Conservation (phyloP, 2,113 vertebrate species). For the Calyptomena viridis region DNA sequence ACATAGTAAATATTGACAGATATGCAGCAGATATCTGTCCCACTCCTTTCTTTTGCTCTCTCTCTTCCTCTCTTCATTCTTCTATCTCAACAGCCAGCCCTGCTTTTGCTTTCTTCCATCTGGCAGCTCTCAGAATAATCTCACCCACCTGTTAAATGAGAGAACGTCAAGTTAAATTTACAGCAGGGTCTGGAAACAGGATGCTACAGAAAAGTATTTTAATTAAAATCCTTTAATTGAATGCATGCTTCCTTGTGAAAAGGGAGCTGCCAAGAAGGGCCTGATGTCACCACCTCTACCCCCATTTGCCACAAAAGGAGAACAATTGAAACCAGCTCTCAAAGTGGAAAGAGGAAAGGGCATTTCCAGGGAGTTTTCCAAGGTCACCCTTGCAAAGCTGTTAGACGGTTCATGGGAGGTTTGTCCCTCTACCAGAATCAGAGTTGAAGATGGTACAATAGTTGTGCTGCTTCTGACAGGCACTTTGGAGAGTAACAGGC, state of each 20-base stretch:
- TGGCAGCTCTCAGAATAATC: conserved; percentile 82
- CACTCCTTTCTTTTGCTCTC: conserved; percentile 7
- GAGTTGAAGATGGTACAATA: neutral
- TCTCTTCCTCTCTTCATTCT: conserved; percentile 34
- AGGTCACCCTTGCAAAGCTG: neutral
- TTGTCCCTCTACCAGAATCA: neutral
- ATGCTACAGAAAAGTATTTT: conserved; percentile 81
- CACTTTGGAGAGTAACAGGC: neutral
- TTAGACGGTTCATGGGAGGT: neutral
- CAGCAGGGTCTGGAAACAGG: conserved; percentile 78
- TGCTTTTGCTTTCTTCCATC: conserved; percentile 74
- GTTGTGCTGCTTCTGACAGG: neutral
- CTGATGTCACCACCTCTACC: conserved; percentile 73
- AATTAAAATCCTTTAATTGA: conserved; percentile 84
- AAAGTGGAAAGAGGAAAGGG: conserved; percentile 34
- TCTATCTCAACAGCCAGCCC: conserved; percentile 43
- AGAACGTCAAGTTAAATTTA: conserved; percentile 82
- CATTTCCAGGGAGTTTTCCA: conserved; percentile 31
- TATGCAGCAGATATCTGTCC: conserved; percentile 25
- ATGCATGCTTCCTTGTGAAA: conserved; percentile 78
- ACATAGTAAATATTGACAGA: conserved; percentile 40
- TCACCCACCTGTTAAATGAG: conserved; percentile 83
- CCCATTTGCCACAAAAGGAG: conserved; percentile 49
- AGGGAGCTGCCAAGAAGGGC: conserved; percentile 69
- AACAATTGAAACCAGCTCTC: conserved; percentile 70